phyloP scores from a whole-genome alignment of 2,797 vertebrate species.

The Oceanodroma leucorhoa region DNA sequence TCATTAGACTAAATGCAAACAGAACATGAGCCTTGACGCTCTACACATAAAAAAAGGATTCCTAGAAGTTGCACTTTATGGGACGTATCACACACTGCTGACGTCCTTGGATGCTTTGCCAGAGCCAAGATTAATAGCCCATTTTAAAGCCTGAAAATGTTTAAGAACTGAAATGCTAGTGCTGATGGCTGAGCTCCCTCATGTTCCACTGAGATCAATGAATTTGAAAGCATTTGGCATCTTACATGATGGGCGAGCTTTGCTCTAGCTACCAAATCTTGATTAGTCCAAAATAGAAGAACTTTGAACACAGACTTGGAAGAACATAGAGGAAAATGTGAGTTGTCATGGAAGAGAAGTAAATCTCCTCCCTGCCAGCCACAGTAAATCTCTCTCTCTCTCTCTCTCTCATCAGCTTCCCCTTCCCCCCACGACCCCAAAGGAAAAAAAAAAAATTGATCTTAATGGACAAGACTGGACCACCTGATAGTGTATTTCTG shows the following conservation, averaged over 20 bases:
- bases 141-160: slow-evolving; percentile 23
- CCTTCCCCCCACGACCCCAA: neutral
- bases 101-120: slow-evolving; percentile 8
- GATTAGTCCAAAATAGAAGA: slow-evolving; percentile 33
- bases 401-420: neutral
- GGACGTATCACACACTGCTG: slow-evolving; percentile 30
- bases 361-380: neutral
- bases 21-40: neutral
- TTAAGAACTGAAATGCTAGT: slow-evolving; percentile 5
- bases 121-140: slow-evolving; percentile 48
- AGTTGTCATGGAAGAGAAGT: slow-evolving; percentile 15
- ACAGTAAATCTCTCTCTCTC: neutral
- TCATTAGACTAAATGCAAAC: neutral
- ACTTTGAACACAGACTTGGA: slow-evolving; percentile 20
- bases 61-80: slow-evolving; percentile 53
- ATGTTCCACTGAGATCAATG: slow-evolving; percentile 48
- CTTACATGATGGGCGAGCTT: slow-evolving; percentile 5
- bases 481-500: neutral
- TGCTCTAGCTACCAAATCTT: slow-evolving; percentile 52
- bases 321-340: slow-evolving; percentile 19
- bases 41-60: neutral
- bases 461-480: neutral
- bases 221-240: slow-evolving; percentile 51
- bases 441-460: neutral
- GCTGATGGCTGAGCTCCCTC: slow-evolving; percentile 39